Base-by-base conservation (phyloP, 1,140 invertebrate species). In the Caerostris darwini region DNA sequence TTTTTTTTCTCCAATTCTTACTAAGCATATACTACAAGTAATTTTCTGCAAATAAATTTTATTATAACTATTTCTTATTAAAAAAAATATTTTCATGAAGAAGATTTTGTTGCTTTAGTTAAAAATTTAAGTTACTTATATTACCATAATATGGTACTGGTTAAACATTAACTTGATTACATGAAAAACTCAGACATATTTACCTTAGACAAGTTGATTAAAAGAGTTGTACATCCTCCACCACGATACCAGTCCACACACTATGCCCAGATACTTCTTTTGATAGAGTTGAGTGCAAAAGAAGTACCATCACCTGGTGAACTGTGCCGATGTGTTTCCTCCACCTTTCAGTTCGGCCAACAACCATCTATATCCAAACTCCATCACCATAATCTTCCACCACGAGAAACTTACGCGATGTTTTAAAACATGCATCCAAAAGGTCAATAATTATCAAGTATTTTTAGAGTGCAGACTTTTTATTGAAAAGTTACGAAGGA, bases 191-290 rank as follows among this genome's bases (percentile, higher is more conserved):
- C 14, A 90, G 64, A 56, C 12, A 91, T 91, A 91, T 34, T 91
- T 91, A 91, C 90, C 90, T 91, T 19, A 7, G 58, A 59, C 77
- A 12, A 82, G 61, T 69, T 57, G 56, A 82, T 59, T 90, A 82
- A 91, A 91, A 61, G 17, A 53, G 50, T 53, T 10, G 90, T 61
- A 61, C 87, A 90, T 81, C 90, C 90, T 82, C 69, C 90, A 91
- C 90, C 90, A 81, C 71, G 69, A 19, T 59, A 61, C 19, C 34
- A 59, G 67, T 91, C 56, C 90, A 54, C 59, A 71, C 14, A 90
- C 64, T 34, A 82, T 59, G 34, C 69, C 86, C 71, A 81, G 10
- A 34, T 34, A 34, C 34, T 64, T 14, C 5, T 34, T 19, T 82
- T 71, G 82, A 56, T n/a, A 14, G 57, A 57, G 69, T 91, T 54